These are phyloP conservation scores for Procambarus clarkii DNA, from an alignment of 1,140 invertebrate species.

Conservation along the genomic window DNA sequence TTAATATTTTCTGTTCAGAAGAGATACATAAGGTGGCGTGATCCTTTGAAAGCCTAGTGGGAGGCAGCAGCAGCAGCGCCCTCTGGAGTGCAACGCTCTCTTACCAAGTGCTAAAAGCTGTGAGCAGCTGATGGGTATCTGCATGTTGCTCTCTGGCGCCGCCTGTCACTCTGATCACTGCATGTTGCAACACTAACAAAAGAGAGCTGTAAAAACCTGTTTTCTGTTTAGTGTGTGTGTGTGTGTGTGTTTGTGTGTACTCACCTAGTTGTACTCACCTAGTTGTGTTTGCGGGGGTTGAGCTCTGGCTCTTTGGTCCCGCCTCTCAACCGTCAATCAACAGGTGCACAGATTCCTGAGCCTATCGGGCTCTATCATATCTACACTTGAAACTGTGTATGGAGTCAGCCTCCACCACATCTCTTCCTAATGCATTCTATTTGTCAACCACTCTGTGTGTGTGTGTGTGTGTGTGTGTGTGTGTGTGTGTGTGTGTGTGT, in stretches of 20 bases:
- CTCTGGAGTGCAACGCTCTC: not conserved
- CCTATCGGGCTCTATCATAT: no score
- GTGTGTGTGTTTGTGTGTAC: not conserved
- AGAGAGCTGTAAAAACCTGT: conserved; percentile 2
- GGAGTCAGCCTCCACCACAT: not conserved
- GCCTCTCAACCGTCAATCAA: no score
- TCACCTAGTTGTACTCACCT: no score
- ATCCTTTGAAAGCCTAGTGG: no score
- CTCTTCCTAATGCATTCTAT: not conserved
- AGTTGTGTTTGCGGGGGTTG: no score
- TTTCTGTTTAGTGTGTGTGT: not conserved
- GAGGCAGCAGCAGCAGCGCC: no score
- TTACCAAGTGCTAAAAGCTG: not conserved
- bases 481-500: not conserved
- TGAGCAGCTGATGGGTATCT: not conserved
- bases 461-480: not conserved
- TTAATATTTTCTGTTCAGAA: no score
- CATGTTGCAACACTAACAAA: not conserved
- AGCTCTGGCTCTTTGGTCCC: no score
- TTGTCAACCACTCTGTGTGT: not conserved
- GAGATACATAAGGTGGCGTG: no score
- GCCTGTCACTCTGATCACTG: conserved; percentile 2
- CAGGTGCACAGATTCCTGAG: no score
- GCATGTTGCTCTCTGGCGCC: not conserved
- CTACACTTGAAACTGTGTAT: no score